A percentile compares a stretch with the other conserved stretches of the same genome.
phyloP scores from a whole-genome alignment of 2,113 vertebrate species.

The Phoenicopterus ruber region DNA sequence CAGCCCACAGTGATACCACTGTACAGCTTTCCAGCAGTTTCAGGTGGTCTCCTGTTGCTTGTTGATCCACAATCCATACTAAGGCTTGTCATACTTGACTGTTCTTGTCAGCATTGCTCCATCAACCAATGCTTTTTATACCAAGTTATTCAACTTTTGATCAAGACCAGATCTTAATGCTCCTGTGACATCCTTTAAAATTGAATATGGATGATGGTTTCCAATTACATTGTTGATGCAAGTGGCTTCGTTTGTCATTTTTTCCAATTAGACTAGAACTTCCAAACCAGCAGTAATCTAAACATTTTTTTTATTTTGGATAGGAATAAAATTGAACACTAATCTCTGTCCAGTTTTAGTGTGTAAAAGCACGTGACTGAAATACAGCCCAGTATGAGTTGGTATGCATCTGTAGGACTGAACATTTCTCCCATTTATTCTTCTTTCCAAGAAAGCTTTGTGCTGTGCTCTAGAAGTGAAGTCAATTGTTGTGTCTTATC shows the following conservation, averaged over 20 bases:
- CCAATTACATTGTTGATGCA: background rate
- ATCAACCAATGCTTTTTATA: background rate
- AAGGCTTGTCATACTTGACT: background rate
- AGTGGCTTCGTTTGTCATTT: background rate
- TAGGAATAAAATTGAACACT: background rate
- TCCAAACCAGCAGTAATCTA: background rate
- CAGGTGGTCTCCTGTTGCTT: background rate
- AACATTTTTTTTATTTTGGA: background rate
- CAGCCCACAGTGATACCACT: background rate
- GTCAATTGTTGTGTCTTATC: background rate
- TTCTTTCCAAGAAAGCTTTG: background rate
- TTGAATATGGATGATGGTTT: background rate
- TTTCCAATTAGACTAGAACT: background rate
- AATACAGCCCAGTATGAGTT: background rate
- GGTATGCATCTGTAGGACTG: background rate
- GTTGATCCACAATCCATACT: background rate
- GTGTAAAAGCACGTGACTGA: background rate
- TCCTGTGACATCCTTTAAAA: background rate
- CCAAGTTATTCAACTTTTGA: background rate
- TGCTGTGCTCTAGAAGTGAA: background rate
- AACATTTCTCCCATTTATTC: background rate
- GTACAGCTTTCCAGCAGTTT: background rate
- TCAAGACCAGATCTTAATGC: background rate
- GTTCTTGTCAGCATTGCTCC: background rate
- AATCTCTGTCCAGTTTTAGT: background rate